Evolutionary conservation across 2,797 vertebrate species (phyloP).

Genomic region (Malurus splendens): DNA sequence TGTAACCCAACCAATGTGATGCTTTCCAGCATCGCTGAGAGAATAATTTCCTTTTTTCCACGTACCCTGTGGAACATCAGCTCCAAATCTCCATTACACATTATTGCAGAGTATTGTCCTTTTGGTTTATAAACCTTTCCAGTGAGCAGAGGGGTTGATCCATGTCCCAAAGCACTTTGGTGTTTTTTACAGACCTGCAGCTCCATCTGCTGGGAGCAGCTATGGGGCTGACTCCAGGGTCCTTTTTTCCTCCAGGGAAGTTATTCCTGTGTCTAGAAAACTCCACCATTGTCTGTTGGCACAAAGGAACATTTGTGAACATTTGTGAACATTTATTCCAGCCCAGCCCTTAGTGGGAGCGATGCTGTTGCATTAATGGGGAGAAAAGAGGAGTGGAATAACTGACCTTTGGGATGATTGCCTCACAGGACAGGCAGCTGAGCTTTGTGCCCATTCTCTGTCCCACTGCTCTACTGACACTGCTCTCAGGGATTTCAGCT

Average conservation of each 20-base stretch:
- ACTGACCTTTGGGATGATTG: background rate
- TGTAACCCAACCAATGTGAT: background rate
- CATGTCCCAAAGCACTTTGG: background rate
- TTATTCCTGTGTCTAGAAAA: background rate
- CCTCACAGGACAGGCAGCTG: background rate
- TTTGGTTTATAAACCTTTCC: background rate
- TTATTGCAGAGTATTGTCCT: background rate
- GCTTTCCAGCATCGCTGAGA: background rate
- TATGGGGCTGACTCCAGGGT: background rate
- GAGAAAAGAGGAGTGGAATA: background rate
- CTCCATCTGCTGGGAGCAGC: constrained; percentile 14
- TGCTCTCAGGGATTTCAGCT: background rate
- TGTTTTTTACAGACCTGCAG: accelerated
- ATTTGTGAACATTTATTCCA: accelerated
- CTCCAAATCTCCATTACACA: background rate
- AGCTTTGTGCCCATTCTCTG: background rate
- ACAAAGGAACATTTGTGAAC: background rate
- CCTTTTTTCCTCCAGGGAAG: background rate
- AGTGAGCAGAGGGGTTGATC: background rate
- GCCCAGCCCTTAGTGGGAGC: background rate
- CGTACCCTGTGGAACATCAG: accelerated
- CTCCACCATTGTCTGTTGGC: background rate
- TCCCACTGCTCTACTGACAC: background rate
- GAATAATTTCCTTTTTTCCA: background rate
- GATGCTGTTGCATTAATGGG: background rate